Percentiles rank a stretch among this genome's conserved stretches.
Evolutionary conservation across 1,140 invertebrate species (phyloP).

Genomic region (Theocolax elegans): DNA sequence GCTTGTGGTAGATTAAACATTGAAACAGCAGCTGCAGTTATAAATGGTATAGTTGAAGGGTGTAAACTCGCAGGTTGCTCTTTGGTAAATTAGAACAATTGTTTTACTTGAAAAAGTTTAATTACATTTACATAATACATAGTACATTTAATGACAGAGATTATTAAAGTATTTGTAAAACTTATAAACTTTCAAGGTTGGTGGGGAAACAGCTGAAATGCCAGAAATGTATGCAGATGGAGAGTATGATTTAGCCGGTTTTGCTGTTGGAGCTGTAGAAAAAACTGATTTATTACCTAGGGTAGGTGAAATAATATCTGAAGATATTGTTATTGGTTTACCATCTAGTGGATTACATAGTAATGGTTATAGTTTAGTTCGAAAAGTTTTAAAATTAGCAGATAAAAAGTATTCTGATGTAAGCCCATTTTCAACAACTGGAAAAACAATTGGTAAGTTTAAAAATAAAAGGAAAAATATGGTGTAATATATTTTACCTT

Average conservation of each 20-base stretch:
- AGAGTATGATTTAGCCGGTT: constrained; percentile 96
- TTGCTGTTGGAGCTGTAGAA: constrained; percentile 93
- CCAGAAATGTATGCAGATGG: constrained; percentile 88
- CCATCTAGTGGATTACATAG: constrained; percentile 92
- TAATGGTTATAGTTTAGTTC: constrained; percentile 95
- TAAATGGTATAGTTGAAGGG: constrained; percentile 88
- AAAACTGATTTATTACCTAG: constrained; percentile 79
- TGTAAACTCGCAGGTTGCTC: constrained; percentile 89
- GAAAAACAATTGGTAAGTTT: constrained; percentile 71
- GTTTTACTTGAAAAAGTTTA: not conserved
- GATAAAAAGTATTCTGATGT: constrained; percentile 74
- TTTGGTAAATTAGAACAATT: constrained; percentile 70
- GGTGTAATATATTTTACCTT: no score
- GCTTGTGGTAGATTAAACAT: constrained; percentile 89
- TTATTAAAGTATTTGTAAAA: no score
- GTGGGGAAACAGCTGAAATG: constrained; percentile 97
- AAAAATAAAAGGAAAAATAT: constrained; percentile 7
- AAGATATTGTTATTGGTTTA: constrained; percentile 89
- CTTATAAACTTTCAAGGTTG: no score
- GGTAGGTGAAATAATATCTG: constrained; percentile 75
- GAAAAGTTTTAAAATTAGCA: constrained; percentile 81
- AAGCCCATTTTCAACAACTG: constrained; percentile 80
- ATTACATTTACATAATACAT: not conserved
- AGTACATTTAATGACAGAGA: no score
- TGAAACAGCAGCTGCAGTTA: constrained; percentile 78